Conservation (phyloP, 2,113 vertebrate genomes). For the Forbesichthys papilliferus region DNA sequence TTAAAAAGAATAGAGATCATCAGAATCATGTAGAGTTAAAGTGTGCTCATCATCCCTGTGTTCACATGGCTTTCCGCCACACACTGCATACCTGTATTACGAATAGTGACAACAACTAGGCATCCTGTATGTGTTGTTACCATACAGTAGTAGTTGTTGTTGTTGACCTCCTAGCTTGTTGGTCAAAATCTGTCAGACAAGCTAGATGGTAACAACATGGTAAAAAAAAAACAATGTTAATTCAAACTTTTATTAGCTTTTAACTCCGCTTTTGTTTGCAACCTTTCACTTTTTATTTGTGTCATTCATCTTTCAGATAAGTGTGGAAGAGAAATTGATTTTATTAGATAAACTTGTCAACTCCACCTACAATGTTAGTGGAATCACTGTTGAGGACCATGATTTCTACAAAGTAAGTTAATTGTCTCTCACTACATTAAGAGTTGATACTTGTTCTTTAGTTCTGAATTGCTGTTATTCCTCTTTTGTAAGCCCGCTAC, state of each 20-base stretch:
- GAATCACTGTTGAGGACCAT: conserved; percentile 59
- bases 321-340: conserved; percentile 72
- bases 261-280: conserved; percentile 12
- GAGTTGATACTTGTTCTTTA: neutral
- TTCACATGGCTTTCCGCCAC: too few relatives aligned
- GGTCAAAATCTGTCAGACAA: too few relatives aligned
- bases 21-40: too few relatives aligned
- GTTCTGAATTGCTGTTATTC: neutral
- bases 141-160: neutral
- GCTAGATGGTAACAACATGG: too few relatives aligned
- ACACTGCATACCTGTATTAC: too few relatives aligned
- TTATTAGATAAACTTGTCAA: conserved; percentile 73
- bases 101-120: neutral
- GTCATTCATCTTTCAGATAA: conserved; percentile 74
- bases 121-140: neutral
- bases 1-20: too few relatives aligned
- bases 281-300: conserved; percentile 9
- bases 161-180: too few relatives aligned
- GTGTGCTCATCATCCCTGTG: too few relatives aligned
- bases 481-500: neutral
- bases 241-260: conserved; percentile 13
- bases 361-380: conserved; percentile 76
- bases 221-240: neutral
- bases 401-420: conserved; percentile 89
- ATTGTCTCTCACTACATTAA: conserved; percentile 1